Base-by-base conservation (phyloP, 2,888 invertebrate species). In the Lissocephala sabroskyi region DNA sequence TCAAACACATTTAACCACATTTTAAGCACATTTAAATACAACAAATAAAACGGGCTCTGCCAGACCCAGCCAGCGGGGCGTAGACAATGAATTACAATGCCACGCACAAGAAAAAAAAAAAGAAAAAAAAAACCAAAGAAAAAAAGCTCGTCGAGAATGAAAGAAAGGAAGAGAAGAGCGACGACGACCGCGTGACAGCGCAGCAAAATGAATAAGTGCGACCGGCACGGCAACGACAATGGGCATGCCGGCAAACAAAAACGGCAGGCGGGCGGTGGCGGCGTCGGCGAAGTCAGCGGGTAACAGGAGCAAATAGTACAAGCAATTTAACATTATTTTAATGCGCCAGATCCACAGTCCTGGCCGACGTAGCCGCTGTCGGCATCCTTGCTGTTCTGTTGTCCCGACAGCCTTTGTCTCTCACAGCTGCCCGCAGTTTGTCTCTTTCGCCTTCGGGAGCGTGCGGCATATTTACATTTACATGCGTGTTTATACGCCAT, bases 301-400 rank as follows among this genome's bases (percentile, higher is more conserved):
- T 49, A 51, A 40, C 57, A 52, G 49, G 36, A 62, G 55, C 65
- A 62, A 64, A 62, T 65, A 65, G 62, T 62, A 62, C 63, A 65
- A 64, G 63, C 63, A 62, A 64, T 64, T 64, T 64, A 64, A 64
- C 63, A 64, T 64, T 64, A 64, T 64, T 64, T 64, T 64, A 64
- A 64, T 64, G 66, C 65, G 5, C 30, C n/a, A n/a, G n/a, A n/a
- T n/a, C n/a, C n/a, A n/a, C n/a, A n/a, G n/a, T n/a, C n/a, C 30
- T 7, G 4, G 4, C 23, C 23, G 23, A 23, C 3, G 23, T 23
- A 5, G 23, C 23, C 23, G 4, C 23, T 23, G 4, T 23, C 23
- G 7, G 4, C 23, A 23, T 23, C 23, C 23, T 23, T 7, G 23
- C 4, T 23, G 23, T 23, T 23, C 4, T 23, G 30, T 10, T 30